Base-by-base conservation (phyloP, 2,888 invertebrate genomes). In the Pedicia rivosa region DNA sequence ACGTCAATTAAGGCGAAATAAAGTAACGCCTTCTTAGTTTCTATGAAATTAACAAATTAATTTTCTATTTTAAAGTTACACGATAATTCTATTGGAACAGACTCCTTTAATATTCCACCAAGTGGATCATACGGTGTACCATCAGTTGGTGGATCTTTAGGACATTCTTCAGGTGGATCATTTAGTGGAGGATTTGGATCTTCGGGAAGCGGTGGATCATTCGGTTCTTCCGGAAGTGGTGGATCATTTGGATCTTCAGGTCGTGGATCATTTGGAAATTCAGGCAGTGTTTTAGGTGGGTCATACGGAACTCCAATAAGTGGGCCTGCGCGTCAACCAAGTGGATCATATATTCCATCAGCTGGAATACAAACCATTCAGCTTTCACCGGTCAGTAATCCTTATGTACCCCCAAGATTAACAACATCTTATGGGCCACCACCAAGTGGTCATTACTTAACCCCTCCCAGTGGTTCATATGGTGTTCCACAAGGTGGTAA, bases 401-500 rank as follows among this genome's bases (percentile, higher is more conserved):
- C 63, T 19, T 64, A 63, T 58, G 43, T 65, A 52, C 47, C 47
- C 5, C 42, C 45, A 53, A 40, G 50, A 43, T 25, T 56, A 17
- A 48, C 50, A 39, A 43, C 43, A n/a, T 48, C 47, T 25, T 51
- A 52, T 42, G 52, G 51, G n/a, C 50, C 67, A 6, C 69, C 74
- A 2, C 72, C 74, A 3, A 70, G 70, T 39, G 72, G 70, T 5
- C 19, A 32, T 13, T 9, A 20, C 13, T 26, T 35, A n/a, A 56
- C 67, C 6, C 69, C 74, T 2, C 72, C 74, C 3, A 70, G 70
- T 38, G 72, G 70, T 2, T 49, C 67, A 12, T 76, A 74, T 47
- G 74, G 74, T 1, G 68, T 70, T 0, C 72, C 72, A 19, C 67
- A 69, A 2, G 67, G 66, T 22, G 62, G 66, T 13, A 53, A 57